Evolutionary conservation across 2,113 vertebrate genomes (phyloP), one percentile per base, ranked within the genome.

Genomic region (Corvus hawaiiensis): DNA sequence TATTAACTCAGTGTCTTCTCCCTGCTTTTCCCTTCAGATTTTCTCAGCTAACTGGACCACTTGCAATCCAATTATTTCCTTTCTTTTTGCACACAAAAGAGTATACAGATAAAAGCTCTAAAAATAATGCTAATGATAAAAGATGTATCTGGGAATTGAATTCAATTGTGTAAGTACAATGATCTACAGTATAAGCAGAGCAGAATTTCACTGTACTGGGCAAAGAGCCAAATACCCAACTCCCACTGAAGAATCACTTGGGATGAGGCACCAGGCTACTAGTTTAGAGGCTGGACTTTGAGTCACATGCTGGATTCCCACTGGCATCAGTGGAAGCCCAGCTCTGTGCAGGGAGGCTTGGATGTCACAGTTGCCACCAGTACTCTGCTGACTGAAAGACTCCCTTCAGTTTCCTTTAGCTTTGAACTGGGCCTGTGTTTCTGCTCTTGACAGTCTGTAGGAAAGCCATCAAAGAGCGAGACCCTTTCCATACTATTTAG

Each of bases 71-170:
- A 4, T 79, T 69, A 69, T n/a, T 85, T 71, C 19, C 20, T 73
- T 94, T 90, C 19, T 92, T 76, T 77, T 67, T 84, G 6, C 43
- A 56, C 49, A 91, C 72, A 77, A 90, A 90, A 79, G 33, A 24
- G 24, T 55, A 46, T 67, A 67, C 24, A 85, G 41, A 91, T 80
- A 35, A 88, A 89, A 94, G 32, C 33, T 61, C 52, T 81, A 63
- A 92, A 92, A 92, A 64, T 75, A 81, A 89, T 86, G 13, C 62
- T 51, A 32, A 49, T 84, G 54, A 72, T n/a, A 68, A 64, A 96
- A 81, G n/a, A 59, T 24, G 4, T 56, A 28, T 68, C 22, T 90
- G 56, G 62, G 51, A 37, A 39, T 71, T 78, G 49, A 84, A 78
- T 84, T 89, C 23, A 89, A 0, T 91, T 89, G 17, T 84, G 18